phyloP scores from a whole-genome alignment of 37 sponge, comb jelly and placozoan genomes.

The Spongia lamella region DNA sequence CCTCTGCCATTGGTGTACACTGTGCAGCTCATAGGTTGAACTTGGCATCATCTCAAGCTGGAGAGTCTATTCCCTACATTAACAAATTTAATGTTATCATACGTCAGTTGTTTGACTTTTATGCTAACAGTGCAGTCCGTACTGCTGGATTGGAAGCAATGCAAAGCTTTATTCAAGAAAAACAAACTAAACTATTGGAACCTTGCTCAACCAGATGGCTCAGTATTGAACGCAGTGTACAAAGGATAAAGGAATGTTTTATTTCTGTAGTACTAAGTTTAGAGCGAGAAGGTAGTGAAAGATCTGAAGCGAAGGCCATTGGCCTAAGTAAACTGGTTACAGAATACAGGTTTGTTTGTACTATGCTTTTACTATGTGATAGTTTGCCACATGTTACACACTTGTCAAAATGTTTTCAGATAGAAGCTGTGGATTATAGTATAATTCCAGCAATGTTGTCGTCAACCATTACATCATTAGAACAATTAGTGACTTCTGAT shows the following conservation, averaged over 20 bases:
- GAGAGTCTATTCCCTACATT: constrained; percentile 10
- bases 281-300: constrained; percentile 10
- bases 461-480: neutral
- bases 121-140: constrained; percentile 14
- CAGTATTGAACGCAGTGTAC: neutral
- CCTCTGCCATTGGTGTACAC: constrained; percentile 8
- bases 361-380: neutral
- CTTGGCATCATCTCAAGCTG: constrained; percentile 28
- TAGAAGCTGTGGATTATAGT: constrained; percentile 26
- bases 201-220: constrained; percentile 15
- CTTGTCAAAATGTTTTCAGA: constrained; percentile 3
- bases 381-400: no score
- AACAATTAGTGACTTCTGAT: neutral
- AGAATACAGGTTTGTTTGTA: constrained; percentile 2
- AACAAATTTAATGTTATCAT: constrained; percentile 12
- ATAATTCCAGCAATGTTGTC: constrained; percentile 30
- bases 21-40: constrained; percentile 12
- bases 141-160: constrained; percentile 20
- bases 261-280: constrained; percentile 1
- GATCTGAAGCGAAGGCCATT: constrained; percentile 7
- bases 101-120: constrained; percentile 10
- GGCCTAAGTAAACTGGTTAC: neutral
- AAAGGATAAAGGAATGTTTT: neutral
- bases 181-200: neutral
- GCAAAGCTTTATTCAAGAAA: constrained; percentile 22